Evolutionary conservation across 2,113 vertebrate species (phyloP), one percentile per base, ranked within the genome.

Genomic region (Anoura caudifer): DNA sequence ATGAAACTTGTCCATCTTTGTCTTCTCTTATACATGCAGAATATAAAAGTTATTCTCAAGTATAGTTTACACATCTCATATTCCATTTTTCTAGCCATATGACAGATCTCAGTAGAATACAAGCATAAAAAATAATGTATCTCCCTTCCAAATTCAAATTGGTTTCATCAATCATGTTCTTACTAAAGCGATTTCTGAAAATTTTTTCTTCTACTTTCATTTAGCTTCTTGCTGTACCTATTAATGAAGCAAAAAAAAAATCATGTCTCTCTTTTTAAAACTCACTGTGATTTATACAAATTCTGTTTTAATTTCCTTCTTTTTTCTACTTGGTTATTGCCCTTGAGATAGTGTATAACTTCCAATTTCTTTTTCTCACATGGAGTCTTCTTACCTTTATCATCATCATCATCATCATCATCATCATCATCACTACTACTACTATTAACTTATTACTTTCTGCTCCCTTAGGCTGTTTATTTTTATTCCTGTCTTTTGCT

Each of bases 111-210:
- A 73, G 85, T 65, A n/a, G 63, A 89, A 87, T 90, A 63, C 14
- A 95, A 69, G 76, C 69, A 83, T 87, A 75, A 76, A 95, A 97
- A 97, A 89, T 89, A 91, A 95, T 82, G 5, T 63, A 41, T 84
- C 89, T 79, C 31, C 38, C 22, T 93, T 95, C 28, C 47, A 75
- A 91, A 28, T 94, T 93, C 70, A 97, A 59, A 97, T 91, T 83
- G 73, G 36, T 91, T 93, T 5, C 88, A 91, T 96, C 90, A 97
- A 72, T 94, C 79, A 93, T 61, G 31, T 86, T 93, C 41, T 81
- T 83, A 86, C 79, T 67, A 81, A 96, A 95, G 84, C 85, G 59
- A 89, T 70, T 93, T 94, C 82, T 65, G 83, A 95, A 47, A 82
- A 36, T 86, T 33, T 89, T 92, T 97, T 91, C 83, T 89, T 94